Evolutionary conservation across 2,888 invertebrate species (phyloP).

Genomic region (Dichetophora obliterata): DNA sequence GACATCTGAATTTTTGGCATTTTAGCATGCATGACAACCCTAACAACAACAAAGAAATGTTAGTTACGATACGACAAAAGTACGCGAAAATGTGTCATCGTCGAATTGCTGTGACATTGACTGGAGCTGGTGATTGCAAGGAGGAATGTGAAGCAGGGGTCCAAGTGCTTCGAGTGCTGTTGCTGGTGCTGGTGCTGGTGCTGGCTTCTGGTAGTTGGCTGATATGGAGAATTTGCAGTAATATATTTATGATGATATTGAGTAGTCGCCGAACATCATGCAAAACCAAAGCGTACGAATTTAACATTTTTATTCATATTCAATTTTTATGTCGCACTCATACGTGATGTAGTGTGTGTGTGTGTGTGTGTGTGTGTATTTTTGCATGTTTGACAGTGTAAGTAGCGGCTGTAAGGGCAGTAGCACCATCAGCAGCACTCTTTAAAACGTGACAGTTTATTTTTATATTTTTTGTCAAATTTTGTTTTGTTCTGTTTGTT

Average conservation of each 20-base stretch:
- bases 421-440: constrained; percentile 8
- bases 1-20: constrained; percentile 20
- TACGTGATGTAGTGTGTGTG: constrained; percentile 24
- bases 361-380: constrained; percentile 23
- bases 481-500: constrained; percentile 32
- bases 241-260: constrained; percentile 8
- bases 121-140: neutral
- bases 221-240: neutral
- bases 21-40: neutral
- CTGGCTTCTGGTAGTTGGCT: too few species aligned
- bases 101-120: neutral
- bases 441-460: constrained; percentile 21
- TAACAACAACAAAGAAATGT: neutral
- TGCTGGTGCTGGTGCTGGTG: too few species aligned
- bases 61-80: neutral
- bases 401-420: too few species aligned
- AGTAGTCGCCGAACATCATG: neutral
- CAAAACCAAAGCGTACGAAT: neutral
- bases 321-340: constrained; percentile 29
- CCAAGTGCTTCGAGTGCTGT: too few species aligned
- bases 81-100: neutral
- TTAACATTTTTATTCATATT: constrained; percentile 32
- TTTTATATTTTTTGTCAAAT: constrained; percentile 33
- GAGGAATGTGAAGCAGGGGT: neutral
- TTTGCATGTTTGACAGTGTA: constrained; percentile 15